Conservation (phyloP, 2,113 vertebrate genomes). For the Diadophis punctatus region DNA sequence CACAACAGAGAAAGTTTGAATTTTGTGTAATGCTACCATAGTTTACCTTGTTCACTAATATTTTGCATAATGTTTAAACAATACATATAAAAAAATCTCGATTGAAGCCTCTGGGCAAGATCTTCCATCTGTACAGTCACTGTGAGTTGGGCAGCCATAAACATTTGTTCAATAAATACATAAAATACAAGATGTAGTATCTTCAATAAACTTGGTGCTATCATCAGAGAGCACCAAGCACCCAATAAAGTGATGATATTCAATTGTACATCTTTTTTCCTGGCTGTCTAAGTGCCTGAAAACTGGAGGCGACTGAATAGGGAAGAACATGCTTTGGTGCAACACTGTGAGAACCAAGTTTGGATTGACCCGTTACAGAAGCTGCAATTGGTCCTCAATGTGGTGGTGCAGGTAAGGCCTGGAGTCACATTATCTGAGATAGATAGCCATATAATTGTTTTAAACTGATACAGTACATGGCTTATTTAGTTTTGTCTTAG, state of each 20-base stretch:
- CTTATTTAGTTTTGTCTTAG: not conserved
- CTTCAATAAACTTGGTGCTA: not conserved
- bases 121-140: not conserved
- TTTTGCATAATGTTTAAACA: not conserved
- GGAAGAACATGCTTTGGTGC: not conserved
- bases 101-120: not conserved
- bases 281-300: not conserved
- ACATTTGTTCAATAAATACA: no score
- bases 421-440: not conserved
- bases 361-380: not conserved
- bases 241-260: not conserved
- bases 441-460: not conserved
- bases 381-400: no score
- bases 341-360: not conserved
- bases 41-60: not conserved
- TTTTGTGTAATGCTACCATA: conserved; percentile 5
- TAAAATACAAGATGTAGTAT: not conserved
- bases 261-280: not conserved
- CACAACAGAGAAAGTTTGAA: conserved; percentile 30
- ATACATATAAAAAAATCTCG: conserved; percentile 8
- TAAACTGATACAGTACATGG: not conserved
- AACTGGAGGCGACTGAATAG: not conserved
- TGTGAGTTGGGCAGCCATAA: no score
- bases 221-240: no score
- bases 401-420: not conserved